phyloP scores from a whole-genome alignment of 2,888 invertebrate species.

The Apoda limacodes region DNA sequence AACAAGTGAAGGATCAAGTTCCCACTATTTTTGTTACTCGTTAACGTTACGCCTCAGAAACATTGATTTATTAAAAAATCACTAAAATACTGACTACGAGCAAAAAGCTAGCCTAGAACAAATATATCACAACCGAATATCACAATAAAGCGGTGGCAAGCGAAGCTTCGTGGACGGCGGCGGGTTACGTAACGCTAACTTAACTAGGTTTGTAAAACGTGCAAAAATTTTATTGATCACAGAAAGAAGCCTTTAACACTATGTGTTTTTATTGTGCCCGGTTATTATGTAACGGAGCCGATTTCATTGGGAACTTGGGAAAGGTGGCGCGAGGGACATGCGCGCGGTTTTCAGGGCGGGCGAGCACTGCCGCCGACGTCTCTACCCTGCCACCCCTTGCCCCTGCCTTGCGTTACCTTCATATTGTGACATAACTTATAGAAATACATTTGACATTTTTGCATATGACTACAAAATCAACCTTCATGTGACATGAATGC shows the following conservation, averaged over 20 bases:
- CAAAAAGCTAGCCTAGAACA: conserved; percentile 60
- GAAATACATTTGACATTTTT: too few relatives aligned
- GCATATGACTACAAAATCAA: too few relatives aligned
- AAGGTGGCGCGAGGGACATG: conserved; percentile 47
- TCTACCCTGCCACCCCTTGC: conserved; percentile 18
- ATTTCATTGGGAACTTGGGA: conserved; percentile 41
- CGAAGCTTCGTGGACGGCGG: conserved; percentile 66
- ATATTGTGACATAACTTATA: conserved; percentile 19
- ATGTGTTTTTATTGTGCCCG: conserved; percentile 42
- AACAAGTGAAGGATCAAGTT: conserved; percentile 26
- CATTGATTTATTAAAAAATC: too few relatives aligned
- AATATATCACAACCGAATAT: conserved; percentile 68
- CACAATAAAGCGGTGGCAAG: conserved; percentile 64
- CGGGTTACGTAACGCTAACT: conserved; percentile 63
- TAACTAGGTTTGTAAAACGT: conserved; percentile 58
- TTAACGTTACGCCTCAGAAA: too few relatives aligned
- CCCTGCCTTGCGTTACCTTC: conserved; percentile 20
- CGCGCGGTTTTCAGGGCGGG: conserved; percentile 54
- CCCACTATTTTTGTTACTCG: too few relatives aligned
- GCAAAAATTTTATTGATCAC: conserved; percentile 62
- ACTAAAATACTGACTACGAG: conserved; percentile 41
- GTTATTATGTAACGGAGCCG: conserved; percentile 61
- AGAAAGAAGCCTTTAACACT: conserved; percentile 66
- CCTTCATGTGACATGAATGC: too few relatives aligned
- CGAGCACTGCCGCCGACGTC: conserved; percentile 50